A percentile compares a stretch with the other conserved stretches of the same genome.
Conservation (phyloP, 2,888 invertebrate species). For the Anodontia alba region DNA sequence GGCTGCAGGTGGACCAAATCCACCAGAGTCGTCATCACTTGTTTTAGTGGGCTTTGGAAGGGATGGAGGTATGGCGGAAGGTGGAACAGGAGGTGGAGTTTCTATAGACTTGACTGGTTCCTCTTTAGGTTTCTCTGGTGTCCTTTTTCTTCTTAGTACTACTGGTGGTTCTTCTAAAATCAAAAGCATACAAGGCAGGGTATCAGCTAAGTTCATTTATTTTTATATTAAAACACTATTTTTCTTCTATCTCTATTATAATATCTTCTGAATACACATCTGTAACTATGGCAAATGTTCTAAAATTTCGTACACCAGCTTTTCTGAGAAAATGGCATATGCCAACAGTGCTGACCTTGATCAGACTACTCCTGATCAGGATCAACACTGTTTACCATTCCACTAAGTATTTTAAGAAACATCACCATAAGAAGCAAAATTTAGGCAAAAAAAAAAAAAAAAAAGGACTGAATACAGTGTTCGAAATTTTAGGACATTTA, state of each 20-base stretch:
- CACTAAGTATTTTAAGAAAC: no score
- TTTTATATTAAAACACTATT: not conserved
- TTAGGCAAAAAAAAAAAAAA: no score
- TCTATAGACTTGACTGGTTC: slow-evolving; percentile 12
- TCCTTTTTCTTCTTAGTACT: slow-evolving; percentile 18
- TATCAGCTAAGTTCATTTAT: not conserved
- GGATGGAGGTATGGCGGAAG: slow-evolving; percentile 53
- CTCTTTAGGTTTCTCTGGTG: slow-evolving; percentile 30
- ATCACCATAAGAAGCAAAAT: no score
- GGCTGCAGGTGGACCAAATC: slow-evolving; percentile 74
- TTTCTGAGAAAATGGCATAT: no score
- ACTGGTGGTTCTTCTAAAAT: slow-evolving; percentile 4
- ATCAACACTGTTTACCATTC: no score
- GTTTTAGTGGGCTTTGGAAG: slow-evolving; percentile 25
- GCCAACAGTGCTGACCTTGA: no score
- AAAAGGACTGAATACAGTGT: no score
- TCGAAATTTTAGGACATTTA: no score
- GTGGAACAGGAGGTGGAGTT: slow-evolving; percentile 56
- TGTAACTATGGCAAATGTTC: no score
- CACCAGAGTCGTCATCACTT: slow-evolving; percentile 39
- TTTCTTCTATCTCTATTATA: not conserved
- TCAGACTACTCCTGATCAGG: no score
- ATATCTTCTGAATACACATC: not conserved
- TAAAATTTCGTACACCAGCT: no score
- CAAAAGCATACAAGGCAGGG: no score